Evolutionary conservation across 1,140 invertebrate species (phyloP), one percentile per base, ranked within the genome.

Genomic region (Leptinotarsa texana): DNA sequence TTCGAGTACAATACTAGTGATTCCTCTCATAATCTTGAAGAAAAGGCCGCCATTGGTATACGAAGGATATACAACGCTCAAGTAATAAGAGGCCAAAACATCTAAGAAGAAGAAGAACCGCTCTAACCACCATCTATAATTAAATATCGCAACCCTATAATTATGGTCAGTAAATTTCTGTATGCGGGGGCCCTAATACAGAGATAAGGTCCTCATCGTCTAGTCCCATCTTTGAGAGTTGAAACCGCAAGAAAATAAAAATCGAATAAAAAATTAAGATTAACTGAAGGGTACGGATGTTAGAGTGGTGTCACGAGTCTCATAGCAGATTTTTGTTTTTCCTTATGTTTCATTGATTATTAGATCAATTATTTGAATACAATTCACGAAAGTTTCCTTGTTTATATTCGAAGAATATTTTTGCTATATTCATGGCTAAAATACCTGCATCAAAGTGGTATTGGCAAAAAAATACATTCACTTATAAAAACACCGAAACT

Each of bases 121-220:
- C 77, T 79, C 79, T 80, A 78, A 79, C 81, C 79, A 74, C 76
- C 80, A 84, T 85, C 84, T 85, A 83, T 85, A 85, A 85, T 85
- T 85, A 85, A 85, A 85, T 84, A 85, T 85, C 84, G 84, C 83
- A 73, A 85, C 84, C 84, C 84, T 85, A 82, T 85, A 85, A 85
- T 85, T 85, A 85, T 83, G 83, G 82, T 76, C 84, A 85, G 84
- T 85, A 85, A 85, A 85, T 85, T 85, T 85, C 84, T 83, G 81
- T 81, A 82, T 84, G 84, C 84, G 83, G 84, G 84, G 84, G 80
- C 84, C 81, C 77, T 72, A 73, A 69, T 75, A 72, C 69, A 75
- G 68, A 82, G 83, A 83, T 84, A 83, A 82, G 75, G 78, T 74
- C 79, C 78, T 70, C 73, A 80, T 81, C 78, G 81, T 80, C 75